Conservation (phyloP, 2,888 invertebrate species). For the Gasteruption jaculator region DNA sequence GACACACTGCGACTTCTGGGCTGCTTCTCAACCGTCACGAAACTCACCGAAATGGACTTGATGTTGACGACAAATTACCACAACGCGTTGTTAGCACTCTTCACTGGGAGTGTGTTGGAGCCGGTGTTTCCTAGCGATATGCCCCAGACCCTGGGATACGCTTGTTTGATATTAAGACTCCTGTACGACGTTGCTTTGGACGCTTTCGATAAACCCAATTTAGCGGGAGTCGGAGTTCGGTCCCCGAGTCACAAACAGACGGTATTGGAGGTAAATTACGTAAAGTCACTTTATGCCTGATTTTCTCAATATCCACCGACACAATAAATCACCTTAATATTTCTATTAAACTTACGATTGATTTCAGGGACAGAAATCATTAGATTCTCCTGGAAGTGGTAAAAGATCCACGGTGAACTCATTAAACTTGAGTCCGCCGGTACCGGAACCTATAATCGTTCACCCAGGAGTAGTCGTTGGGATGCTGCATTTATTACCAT, state of each 20-base stretch:
- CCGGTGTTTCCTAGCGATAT: constrained; percentile 67
- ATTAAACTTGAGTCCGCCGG: constrained; percentile 69
- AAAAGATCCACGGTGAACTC: constrained; percentile 64
- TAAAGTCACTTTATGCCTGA: too few relatives aligned
- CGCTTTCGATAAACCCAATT: constrained; percentile 84
- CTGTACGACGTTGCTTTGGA: constrained; percentile 95
- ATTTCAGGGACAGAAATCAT: constrained; percentile 40
- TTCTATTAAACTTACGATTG: constrained; percentile 2
- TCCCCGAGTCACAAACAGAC: constrained; percentile 63
- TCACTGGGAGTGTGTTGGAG: constrained; percentile 72
- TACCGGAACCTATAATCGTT: constrained; percentile 82
- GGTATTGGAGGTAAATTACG: constrained; percentile 58
- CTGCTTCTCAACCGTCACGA: constrained; percentile 69
- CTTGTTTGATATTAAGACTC: constrained; percentile 79
- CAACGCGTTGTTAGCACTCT: constrained; percentile 65
- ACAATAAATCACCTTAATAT: neutral
- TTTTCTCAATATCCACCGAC: neutral
- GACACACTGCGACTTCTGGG: constrained; percentile 89
- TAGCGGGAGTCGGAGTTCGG: constrained; percentile 61
- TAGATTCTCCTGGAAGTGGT: constrained; percentile 48
- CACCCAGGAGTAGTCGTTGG: constrained; percentile 95
- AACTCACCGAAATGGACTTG: constrained; percentile 52
- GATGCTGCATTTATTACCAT: constrained; percentile 88
- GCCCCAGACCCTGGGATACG: constrained; percentile 75
- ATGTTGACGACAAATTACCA: constrained; percentile 44